These are phyloP conservation scores for Phortica variegata DNA, from an alignment of 1,140 invertebrate genomes.

Conservation along the genomic window DNA sequence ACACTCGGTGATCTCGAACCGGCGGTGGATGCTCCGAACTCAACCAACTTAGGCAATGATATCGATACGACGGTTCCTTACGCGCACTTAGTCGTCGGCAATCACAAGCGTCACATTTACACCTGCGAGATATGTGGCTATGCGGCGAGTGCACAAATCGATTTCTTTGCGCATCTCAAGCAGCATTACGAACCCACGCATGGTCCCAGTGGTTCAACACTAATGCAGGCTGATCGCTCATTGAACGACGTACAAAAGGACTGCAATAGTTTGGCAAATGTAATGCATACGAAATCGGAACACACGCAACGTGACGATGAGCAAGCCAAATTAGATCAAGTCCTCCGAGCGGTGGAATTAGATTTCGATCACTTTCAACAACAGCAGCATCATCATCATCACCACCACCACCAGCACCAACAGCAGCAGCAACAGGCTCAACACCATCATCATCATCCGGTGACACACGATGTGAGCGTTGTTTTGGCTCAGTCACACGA, in stretches of 20 bases:
- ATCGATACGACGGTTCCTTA: too few relatives aligned
- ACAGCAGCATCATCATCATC: constrained; percentile 16
- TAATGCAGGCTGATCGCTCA: constrained; percentile 6
- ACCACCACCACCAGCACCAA: constrained; percentile 7
- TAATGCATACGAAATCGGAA: too few relatives aligned
- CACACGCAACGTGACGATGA: constrained; percentile 42
- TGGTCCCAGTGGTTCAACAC: too few relatives aligned
- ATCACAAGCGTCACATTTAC: constrained; percentile 51
- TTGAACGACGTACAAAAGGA: too few relatives aligned
- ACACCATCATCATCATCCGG: constrained; percentile 28
- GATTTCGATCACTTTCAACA: constrained; percentile 50
- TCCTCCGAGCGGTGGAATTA: constrained; percentile 46
- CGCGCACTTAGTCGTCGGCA: constrained; percentile 11
- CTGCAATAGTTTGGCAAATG: too few relatives aligned
- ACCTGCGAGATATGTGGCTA: constrained; percentile 70
- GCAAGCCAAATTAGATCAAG: constrained; percentile 51
- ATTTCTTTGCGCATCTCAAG: constrained; percentile 76
- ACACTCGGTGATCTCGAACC: constrained; percentile 42
- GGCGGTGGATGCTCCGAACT: neutral
- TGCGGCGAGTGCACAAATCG: constrained; percentile 65
- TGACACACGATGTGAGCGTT: constrained; percentile 29
- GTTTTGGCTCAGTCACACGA: constrained; percentile 38
- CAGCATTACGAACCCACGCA: constrained; percentile 71
- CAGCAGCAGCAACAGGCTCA: constrained; percentile 16
- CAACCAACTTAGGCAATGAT: constrained; percentile 31